These are phyloP conservation scores for Himantopus leucocephalus DNA, from an alignment of 2,113 vertebrate species.

Conservation along the genomic window DNA sequence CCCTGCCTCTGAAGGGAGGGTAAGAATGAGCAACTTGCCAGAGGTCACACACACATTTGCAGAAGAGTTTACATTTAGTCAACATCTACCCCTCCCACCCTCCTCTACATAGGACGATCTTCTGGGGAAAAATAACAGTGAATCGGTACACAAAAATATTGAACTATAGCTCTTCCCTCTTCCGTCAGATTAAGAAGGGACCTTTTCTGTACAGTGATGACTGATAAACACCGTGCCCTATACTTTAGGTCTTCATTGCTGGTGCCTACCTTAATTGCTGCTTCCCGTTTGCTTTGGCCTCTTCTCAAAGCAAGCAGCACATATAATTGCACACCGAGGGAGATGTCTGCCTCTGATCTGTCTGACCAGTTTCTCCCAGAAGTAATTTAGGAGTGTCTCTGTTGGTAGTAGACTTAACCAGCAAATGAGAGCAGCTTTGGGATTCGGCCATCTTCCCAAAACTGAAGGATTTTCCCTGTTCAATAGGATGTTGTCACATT, in stretches of 20 bases:
- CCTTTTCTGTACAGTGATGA: background rate
- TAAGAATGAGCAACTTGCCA: background rate
- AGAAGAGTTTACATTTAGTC: background rate
- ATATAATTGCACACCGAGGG: background rate
- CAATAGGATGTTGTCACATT: slow-evolving; percentile 2
- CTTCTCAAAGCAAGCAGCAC: slow-evolving; percentile 39
- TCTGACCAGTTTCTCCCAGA: slow-evolving; percentile 26
- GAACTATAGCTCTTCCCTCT: background rate
- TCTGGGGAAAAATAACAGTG: background rate
- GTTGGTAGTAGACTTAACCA: background rate
- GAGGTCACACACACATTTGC: background rate
- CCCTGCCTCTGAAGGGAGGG: background rate
- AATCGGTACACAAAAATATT: background rate
- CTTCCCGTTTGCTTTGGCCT: slow-evolving; percentile 23
- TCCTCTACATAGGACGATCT: background rate
- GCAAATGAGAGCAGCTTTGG: slow-evolving; percentile 1
- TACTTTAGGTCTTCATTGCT: background rate
- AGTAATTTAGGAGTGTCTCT: background rate
- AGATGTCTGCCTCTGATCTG: slow-evolving; percentile 57
- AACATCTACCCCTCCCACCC: background rate
- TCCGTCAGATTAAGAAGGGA: background rate
- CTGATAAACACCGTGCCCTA: background rate
- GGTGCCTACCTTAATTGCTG: background rate
- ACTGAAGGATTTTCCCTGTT: background rate
- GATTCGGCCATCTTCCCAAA: background rate